Base-by-base conservation (phyloP, 2,113 vertebrate species). In the Tachysurus vachellii region DNA sequence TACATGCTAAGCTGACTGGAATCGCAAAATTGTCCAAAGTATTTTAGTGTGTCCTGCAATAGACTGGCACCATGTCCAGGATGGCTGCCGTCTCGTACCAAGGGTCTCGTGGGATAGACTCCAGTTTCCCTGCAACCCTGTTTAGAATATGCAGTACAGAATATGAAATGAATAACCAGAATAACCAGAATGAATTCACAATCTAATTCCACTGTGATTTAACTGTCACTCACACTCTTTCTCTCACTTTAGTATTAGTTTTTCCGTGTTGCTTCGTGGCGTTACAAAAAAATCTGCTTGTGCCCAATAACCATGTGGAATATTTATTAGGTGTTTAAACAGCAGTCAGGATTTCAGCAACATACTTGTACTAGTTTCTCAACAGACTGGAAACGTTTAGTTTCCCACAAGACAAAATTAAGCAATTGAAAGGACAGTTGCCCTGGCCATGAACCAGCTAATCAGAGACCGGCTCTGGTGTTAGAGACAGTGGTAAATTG, bases 311-410 rank as follows among this genome's bases (percentile, higher is more conserved):
- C 31, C 36, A 57, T 57, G 54, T 12, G 53, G 17, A 31, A 36
- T 56, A 80, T 56, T 80, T 80, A 80, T 59, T 59, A 42, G 17
- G 31, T 81, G 56, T 61, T 81, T 81, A 36, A 81, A 42, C 31
- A 81, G 79, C 21, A 59, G 31, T 44, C 31, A 3, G 31, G 56
- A 10, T 23, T 80, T 36, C 54, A 57, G 50, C n/a, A 19, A 19
- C 4, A 77, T 77, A 50, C 12, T 77, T 77, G 19, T 47, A 47
- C 36, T 10, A 75, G 42, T 50, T 54, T 79, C 53, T 21, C 16
- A 80, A 56, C 53, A 59, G 31, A 36, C 28, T 80, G 54, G 16
- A 80, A 80, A 59, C 17, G 21, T 57, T 80, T 59, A 12, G 54
- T 80, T 80, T 80, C 77, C 53, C 28, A 4, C 54, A 31, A 59